Conservation (phyloP, 2,888 invertebrate genomes). For the Andrena hattorfiana region DNA sequence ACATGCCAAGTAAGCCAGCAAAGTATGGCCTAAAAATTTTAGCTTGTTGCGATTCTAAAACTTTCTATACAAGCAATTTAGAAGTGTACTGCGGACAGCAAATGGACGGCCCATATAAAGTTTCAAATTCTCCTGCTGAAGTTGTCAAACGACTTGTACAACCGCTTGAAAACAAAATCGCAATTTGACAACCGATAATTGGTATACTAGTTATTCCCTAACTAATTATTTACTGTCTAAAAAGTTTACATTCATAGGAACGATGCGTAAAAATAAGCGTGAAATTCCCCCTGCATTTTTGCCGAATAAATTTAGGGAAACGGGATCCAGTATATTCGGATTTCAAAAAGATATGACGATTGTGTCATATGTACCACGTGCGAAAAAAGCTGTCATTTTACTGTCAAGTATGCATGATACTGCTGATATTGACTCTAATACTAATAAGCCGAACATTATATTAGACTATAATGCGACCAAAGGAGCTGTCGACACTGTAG, state of each 20-base stretch:
- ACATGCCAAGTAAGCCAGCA: conserved; percentile 12
- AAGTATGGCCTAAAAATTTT: conserved; percentile 10
- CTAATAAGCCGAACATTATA: background rate
- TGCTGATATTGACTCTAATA: background rate
- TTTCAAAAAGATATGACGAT: background rate
- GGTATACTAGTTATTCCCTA: too few species aligned
- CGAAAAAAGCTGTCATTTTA: background rate
- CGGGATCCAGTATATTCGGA: background rate
- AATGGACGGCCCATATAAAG: conserved; percentile 12
- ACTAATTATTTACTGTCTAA: background rate
- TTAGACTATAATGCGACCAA: conserved; percentile 1
- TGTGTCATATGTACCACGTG: background rate
- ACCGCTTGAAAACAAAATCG: background rate
- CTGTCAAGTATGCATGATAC: background rate
- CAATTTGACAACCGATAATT: background rate
- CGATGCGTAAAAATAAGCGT: background rate
- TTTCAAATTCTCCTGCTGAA: background rate
- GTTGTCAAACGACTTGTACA: conserved; percentile 2
- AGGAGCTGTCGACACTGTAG: conserved; percentile 2
- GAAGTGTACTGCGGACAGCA: conserved; percentile 16
- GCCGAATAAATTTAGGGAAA: background rate
- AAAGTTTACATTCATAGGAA: conserved; percentile 10
- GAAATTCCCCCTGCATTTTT: conserved; percentile 1
- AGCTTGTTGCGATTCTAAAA: conserved; percentile 1
- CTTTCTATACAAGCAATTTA: conserved; percentile 9